Conservation (phyloP, 37 sponge, comb jelly and placozoan species). For the Theonella swinhoei region DNA sequence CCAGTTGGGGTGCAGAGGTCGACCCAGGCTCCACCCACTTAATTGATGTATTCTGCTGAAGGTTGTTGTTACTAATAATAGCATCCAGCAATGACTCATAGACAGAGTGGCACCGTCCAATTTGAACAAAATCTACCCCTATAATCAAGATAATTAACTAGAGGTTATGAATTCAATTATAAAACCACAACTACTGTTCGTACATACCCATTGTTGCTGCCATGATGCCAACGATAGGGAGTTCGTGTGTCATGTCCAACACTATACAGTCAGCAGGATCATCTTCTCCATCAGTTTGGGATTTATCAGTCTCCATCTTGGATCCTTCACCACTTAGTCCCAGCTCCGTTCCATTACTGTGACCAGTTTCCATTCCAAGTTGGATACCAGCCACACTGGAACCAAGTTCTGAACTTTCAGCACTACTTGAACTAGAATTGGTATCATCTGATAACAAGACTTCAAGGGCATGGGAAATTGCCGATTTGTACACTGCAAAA, state of each 20-base stretch:
- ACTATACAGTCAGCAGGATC: slow-evolving; percentile 27
- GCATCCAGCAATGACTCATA: slow-evolving; percentile 13
- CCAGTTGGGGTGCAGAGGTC: slow-evolving; percentile 3
- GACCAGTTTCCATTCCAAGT: no score
- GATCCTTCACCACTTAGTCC: no score
- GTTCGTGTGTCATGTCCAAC: slow-evolving; percentile 44
- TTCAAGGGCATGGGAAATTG: slow-evolving; percentile 2
- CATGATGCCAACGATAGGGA: slow-evolving; percentile 47
- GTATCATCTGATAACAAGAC: no score
- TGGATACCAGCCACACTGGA: no score
- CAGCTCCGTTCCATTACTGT: no score
- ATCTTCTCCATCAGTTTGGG: slow-evolving; percentile 2
- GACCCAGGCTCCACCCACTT: slow-evolving; percentile 8
- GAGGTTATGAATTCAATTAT: no score
- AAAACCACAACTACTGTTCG: no score
- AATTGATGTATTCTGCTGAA: slow-evolving; percentile 19
- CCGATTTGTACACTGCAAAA: slow-evolving; percentile 13
- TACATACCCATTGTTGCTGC: slow-evolving; percentile 40
- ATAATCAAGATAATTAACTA: not conserved
- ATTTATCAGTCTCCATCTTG: not conserved
- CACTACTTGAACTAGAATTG: no score
- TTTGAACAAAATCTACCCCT: slow-evolving; percentile 53
- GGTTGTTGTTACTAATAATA: not conserved
- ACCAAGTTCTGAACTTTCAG: no score
- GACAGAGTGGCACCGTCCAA: not conserved